Evolutionary conservation across 1,140 invertebrate species (phyloP), one percentile per base, ranked within the genome.

Genomic region (Lutraria rhynchaena): DNA sequence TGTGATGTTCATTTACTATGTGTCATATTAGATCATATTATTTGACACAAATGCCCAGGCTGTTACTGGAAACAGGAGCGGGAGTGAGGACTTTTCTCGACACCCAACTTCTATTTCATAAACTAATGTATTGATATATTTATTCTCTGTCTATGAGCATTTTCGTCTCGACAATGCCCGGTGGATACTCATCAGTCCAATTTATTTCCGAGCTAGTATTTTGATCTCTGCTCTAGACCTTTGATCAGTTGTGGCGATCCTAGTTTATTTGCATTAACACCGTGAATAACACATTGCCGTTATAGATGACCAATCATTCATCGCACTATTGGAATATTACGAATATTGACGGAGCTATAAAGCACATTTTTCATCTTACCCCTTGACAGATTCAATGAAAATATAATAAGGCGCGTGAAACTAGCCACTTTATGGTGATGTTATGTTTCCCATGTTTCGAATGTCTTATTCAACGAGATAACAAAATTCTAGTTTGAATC

Each of bases 231-330:
- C 27, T 17, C n/a, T 15, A 49, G 65, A 69, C 65, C 65, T 69
- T 27, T 49, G 44, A 44, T 69, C 65, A 24, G 17, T 22, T 11
- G n/a, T 24, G 5, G 5, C n/a, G 37, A 27, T 35, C 24, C 46
- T 55, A 49, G 63, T 74, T 80, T 80, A 80, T 80, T 80, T 69
- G 63, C 76, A 80, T 80, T 80, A 80, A 49, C 76, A 80, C 76
- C 51, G 75, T 51, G 41, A 76, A 67, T 57, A 70, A 70, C 63
- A 46, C 33, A 46, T 17, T 37, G 58, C 17, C 29, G 27, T 70
- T 70, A 80, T 57, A 46, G 61, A 80, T 80, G 76, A 80, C 76
- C 76, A 58, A 80, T 70, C 53, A 55, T 70, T 80, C 51, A 55
- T 31, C 76, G 53, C 27, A 31, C 24, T 29, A 70, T 80, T 63